Base-by-base conservation (phyloP, 1,140 invertebrate genomes). In the Euura lappo region DNA sequence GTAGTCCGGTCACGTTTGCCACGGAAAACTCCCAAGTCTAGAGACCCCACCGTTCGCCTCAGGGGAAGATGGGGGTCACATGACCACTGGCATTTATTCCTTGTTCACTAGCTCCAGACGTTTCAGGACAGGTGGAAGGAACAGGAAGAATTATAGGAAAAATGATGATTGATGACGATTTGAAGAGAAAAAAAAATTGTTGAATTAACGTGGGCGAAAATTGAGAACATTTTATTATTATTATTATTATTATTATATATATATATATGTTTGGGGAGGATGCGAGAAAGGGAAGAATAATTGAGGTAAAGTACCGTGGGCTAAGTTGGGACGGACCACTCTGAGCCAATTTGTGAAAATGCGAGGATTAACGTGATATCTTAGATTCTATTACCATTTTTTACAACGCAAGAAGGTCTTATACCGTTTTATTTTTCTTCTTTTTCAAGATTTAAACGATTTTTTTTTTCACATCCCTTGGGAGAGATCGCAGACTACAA, bases 341-440 rank as follows among this genome's bases (percentile, higher is more conserved):
- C 8, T 8, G n/a, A 5, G 51, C 51, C 51, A 60, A 60, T 60
- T 60, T 60, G 51, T 60, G 51, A 60, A 60, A 60, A 60, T 60
- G 51, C 51, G 51, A 60, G 51, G 51, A 10, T 60, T 60, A 60
- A 60, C 51, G 51, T n/a, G n/a, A 60, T 60, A 60, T 60, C 51
- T 60, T 60, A n/a, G 51, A 60, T 60, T 60, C 51, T 60, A 60
- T 60, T 60, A 60, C 2, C 51, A 60, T n/a, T 60, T 60, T 60
- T 60, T 60, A 60, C 8, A 60, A 60, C n/a, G 51, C n/a, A 2
- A 2, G 51, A n/a, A 10, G n/a, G 51, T 60, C 51, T n/a, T 60
- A n/a, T 11, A 11, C 51, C 8, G 51, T 8, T 2, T 5, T 8
- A 8, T n/a, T 60, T 2, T 10, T 10, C n/a, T 10, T 10, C 8